Evolutionary conservation across 2,888 invertebrate genomes (phyloP).

Genomic region (Sarcophaga rosellei): DNA sequence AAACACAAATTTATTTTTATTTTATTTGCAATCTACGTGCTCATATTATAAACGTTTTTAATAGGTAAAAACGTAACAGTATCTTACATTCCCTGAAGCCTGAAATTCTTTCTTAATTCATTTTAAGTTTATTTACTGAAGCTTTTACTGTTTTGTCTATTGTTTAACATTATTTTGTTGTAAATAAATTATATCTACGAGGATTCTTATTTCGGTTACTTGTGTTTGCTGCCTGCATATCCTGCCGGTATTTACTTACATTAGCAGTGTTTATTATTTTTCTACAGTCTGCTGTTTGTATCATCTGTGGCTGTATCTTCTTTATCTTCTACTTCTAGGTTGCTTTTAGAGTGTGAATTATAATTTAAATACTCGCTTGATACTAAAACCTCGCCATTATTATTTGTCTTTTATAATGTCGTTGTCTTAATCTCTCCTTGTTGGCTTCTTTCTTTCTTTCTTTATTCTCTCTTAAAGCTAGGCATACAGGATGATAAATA

Average conservation of each 20-base stretch:
- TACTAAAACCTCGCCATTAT: constrained; percentile 68
- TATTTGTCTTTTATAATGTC: constrained; percentile 69
- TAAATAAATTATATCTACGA: not conserved
- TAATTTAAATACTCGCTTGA: constrained; percentile 68
- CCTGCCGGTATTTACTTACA: not conserved
- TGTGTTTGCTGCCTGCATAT: constrained; percentile 12
- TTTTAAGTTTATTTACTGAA: not conserved
- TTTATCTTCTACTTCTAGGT: constrained; percentile 22
- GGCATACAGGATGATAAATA: constrained; percentile 41
- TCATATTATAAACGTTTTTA: too few relatives aligned
- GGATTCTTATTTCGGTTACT: constrained; percentile 1
- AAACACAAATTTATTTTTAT: too few relatives aligned
- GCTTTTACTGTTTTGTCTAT: constrained; percentile 13
- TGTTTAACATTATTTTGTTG: not conserved
- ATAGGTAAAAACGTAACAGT: too few relatives aligned
- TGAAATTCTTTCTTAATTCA: not conserved
- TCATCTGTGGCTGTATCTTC: constrained; percentile 22
- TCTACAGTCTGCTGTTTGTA: constrained; percentile 1
- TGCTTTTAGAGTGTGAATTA: constrained; percentile 62
- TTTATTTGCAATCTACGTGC: too few relatives aligned
- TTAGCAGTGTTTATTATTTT: constrained; percentile 10
- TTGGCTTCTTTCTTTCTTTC: constrained; percentile 52
- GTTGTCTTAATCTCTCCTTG: constrained; percentile 69
- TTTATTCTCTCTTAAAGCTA: constrained; percentile 28
- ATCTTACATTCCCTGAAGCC: too few relatives aligned